A percentile compares a stretch with the other conserved stretches of the same genome.
These are phyloP conservation scores for Drosophila melanosoma DNA, from an alignment of 2,888 invertebrate species.

Conservation along the genomic window DNA sequence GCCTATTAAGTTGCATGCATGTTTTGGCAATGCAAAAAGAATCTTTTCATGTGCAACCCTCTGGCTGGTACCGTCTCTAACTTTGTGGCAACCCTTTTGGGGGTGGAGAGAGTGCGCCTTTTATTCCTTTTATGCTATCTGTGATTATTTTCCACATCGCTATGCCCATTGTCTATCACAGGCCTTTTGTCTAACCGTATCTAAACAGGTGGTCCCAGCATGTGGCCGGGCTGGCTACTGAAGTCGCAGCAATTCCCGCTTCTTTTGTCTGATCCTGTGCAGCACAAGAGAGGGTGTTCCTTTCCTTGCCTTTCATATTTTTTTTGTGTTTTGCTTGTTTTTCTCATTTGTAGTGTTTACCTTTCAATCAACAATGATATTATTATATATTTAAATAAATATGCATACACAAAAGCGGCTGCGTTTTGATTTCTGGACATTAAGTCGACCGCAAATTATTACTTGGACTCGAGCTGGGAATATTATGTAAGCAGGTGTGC, in stretches of 20 bases:
- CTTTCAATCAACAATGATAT: conserved; percentile 73
- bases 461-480: not conserved
- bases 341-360: conserved; percentile 62
- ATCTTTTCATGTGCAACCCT: conserved; percentile 58
- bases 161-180: conserved; percentile 66
- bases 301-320: not conserved
- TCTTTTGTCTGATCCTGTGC: conserved; percentile 44
- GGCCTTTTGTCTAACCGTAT: conserved; percentile 64
- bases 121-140: conserved; percentile 75
- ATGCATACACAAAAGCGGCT: conserved; percentile 18
- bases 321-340: not conserved
- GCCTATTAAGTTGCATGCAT: conserved; percentile 67
- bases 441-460: conserved; percentile 63
- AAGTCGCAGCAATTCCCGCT: conserved; percentile 33
- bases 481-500: conserved; percentile 52
- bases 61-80: conserved; percentile 18
- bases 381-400: conserved; percentile 58
- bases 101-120: conserved; percentile 46
- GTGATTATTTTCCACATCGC: conserved; percentile 79
- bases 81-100: conserved; percentile 51
- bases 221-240: conserved; percentile 61
- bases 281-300: not conserved
- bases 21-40: conserved; percentile 46
- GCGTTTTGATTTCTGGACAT: conserved; percentile 46
- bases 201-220: conserved; percentile 80